These are phyloP conservation scores for Coregonus suidteri DNA, from an alignment of 2,797 vertebrate species.

Conservation along the genomic window DNA sequence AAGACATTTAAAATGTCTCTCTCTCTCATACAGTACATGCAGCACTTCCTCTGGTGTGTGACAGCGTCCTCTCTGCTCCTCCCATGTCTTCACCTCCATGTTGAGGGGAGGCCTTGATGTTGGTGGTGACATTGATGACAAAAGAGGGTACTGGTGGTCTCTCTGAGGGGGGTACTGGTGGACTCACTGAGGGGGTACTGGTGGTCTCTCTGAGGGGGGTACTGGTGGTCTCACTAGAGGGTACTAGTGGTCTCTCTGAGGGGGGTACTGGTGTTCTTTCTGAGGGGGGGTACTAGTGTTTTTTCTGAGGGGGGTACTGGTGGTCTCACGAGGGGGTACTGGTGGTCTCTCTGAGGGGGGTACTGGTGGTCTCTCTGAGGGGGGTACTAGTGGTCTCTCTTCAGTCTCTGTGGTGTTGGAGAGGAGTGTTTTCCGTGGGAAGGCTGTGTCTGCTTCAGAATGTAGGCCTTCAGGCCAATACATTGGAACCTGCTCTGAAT, in stretches of 20 bases:
- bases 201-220: neutral
- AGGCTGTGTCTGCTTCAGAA: conserved; percentile 19
- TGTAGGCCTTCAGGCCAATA: conserved; percentile 25
- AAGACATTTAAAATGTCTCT: too few species aligned
- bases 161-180: conserved; percentile 32
- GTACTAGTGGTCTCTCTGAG: too few species aligned
- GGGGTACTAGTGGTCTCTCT: conserved; percentile 11
- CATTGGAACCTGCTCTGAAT: conserved; percentile 50
- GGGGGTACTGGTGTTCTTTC: too few species aligned
- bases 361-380: conserved; percentile 16
- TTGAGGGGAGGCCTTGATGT: conserved; percentile 57
- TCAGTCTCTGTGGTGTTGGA: conserved; percentile 14
- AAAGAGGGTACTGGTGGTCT: conserved; percentile 40
- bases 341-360: conserved; percentile 30
- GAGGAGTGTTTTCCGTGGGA: conserved; percentile 26
- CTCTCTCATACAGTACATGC: neutral
- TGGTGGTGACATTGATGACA: conserved; percentile 70
- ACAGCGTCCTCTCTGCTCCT: conserved; percentile 28
- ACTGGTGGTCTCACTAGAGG: too few species aligned
- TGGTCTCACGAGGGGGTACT: too few species aligned
- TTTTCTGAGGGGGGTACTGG: too few species aligned
- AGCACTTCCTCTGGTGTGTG: conserved; percentile 50
- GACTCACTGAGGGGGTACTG: conserved; percentile 11
- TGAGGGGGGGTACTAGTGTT: too few species aligned
- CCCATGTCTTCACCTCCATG: conserved; percentile 34